A percentile compares a stretch with the other conserved stretches of the same genome.
Conservation (phyloP, 1,140 invertebrate species). For the Atta cephalotes region DNA sequence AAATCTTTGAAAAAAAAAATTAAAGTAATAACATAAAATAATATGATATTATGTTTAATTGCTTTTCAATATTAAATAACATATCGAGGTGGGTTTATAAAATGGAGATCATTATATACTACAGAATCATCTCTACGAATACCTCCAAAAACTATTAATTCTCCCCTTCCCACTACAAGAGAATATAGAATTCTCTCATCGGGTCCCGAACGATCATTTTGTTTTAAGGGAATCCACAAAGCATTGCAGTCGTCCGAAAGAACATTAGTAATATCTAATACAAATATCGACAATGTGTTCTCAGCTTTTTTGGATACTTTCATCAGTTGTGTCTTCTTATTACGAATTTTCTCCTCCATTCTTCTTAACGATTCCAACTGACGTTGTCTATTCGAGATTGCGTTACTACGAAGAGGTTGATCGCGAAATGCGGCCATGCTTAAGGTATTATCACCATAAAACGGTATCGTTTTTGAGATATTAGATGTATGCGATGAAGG, state of each 20-base stretch:
- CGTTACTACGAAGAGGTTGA: constrained; percentile 82
- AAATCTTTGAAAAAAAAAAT: constrained; percentile 24
- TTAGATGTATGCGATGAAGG: constrained; percentile 56
- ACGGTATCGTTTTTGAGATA: constrained; percentile 70
- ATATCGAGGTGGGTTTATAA: constrained; percentile 91
- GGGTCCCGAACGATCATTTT: constrained; percentile 89
- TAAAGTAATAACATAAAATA: neutral
- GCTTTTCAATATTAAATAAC: constrained; percentile 88
- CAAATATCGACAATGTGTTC: constrained; percentile 92
- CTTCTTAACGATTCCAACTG: constrained; percentile 88
- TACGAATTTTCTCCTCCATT: constrained; percentile 88
- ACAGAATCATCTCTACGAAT: constrained; percentile 91
- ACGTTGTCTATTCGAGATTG: constrained; percentile 86
- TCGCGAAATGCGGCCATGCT: constrained; percentile 89
- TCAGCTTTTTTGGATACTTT: constrained; percentile 78
- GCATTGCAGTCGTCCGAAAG: constrained; percentile 89
- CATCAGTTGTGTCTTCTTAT: constrained; percentile 75
- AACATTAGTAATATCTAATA: constrained; percentile 93
- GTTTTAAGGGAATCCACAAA: constrained; percentile 92
- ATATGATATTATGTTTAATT: constrained; percentile 27
- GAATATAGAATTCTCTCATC: constrained; percentile 97
- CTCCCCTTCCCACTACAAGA: constrained; percentile 94
- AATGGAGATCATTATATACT: constrained; percentile 93
- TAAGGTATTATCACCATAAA: constrained; percentile 87
- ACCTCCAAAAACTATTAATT: constrained; percentile 98